Conservation (phyloP, 2,797 vertebrate species). For the Aeoliscus strigatus region DNA sequence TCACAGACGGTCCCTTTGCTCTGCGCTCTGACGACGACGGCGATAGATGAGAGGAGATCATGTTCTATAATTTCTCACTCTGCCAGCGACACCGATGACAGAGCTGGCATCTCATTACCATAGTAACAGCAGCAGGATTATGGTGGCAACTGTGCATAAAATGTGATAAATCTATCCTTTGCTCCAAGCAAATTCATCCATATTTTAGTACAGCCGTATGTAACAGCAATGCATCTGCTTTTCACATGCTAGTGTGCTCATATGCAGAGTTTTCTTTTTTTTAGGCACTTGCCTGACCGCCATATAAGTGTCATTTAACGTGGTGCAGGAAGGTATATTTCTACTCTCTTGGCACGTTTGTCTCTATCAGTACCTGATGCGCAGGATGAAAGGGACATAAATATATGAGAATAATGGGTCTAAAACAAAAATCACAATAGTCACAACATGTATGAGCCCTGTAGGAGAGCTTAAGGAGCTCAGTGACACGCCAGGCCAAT, state of each 20-base stretch:
- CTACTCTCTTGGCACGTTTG: too few relatives aligned
- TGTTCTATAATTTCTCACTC: constrained; percentile 50
- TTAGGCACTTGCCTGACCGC: too few relatives aligned
- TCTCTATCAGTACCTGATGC: not conserved
- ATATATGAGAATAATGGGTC: not conserved
- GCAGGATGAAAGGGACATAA: not conserved
- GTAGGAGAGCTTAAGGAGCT: not conserved
- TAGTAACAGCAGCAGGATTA: constrained; percentile 57
- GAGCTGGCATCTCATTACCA: constrained; percentile 52
- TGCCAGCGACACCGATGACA: constrained; percentile 45
- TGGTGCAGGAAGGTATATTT: too few relatives aligned
- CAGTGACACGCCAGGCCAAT: not conserved
- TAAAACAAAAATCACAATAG: not conserved
- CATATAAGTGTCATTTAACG: too few relatives aligned
- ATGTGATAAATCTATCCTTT: constrained; percentile 44
- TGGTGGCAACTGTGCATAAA: constrained; percentile 39
- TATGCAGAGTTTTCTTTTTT: constrained; percentile 13
- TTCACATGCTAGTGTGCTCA: constrained; percentile 27
- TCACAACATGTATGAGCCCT: not conserved
- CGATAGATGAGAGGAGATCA: constrained; percentile 47
- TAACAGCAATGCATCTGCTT: constrained; percentile 12
- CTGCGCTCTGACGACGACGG: constrained; percentile 4
- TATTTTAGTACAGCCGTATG: constrained; percentile 16
- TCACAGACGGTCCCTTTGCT: constrained; percentile 5
- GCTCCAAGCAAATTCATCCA: constrained; percentile 19